Percentiles rank a stretch among this genome's conserved stretches.
These are phyloP conservation scores for Oryzias dopingdopingensis DNA, from an alignment of 2,797 vertebrate genomes.

Conservation along the genomic window DNA sequence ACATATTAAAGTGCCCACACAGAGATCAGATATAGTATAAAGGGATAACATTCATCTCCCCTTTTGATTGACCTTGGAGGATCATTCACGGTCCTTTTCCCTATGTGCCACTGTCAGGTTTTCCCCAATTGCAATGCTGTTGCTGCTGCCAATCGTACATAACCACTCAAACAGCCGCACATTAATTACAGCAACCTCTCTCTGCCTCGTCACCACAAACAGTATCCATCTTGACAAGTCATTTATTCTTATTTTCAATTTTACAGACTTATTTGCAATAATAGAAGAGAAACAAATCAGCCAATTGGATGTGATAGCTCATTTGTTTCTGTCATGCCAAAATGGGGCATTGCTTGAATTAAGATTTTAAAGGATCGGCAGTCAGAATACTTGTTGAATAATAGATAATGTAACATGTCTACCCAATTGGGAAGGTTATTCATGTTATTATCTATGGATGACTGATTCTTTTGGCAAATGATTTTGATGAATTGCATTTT, in stretches of 20 bases:
- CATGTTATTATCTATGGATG: too few relatives aligned
- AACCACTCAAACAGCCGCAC: constrained; percentile 26
- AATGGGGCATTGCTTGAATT: constrained; percentile 33
- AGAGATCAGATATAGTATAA: constrained; percentile 29
- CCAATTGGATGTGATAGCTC: constrained; percentile 52
- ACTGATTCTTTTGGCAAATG: too few relatives aligned
- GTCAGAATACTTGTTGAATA: constrained; percentile 30
- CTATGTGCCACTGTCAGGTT: constrained; percentile 30
- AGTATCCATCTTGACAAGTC: constrained; percentile 46
- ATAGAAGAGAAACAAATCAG: constrained; percentile 47
- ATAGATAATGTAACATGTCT: constrained; percentile 21
- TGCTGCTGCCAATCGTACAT: constrained; percentile 27
- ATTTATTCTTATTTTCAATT: constrained; percentile 56
- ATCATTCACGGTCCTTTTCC: constrained; percentile 7
- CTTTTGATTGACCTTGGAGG: constrained; percentile 39
- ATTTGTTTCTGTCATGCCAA: constrained; percentile 52
- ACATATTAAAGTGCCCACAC: constrained; percentile 3
- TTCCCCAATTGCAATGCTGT: constrained; percentile 6
- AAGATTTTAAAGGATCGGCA: constrained; percentile 40
- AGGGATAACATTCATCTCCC: constrained; percentile 30
- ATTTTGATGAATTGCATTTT: too few relatives aligned
- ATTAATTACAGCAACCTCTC: constrained; percentile 30
- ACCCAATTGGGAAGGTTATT: constrained; percentile 9
- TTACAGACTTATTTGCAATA: constrained; percentile 44
- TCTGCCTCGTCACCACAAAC: constrained; percentile 28